Percentiles rank a stretch among this genome's conserved stretches.
phyloP scores from a whole-genome alignment of 2,888 invertebrate genomes.

The Frankliniella intonsa region DNA sequence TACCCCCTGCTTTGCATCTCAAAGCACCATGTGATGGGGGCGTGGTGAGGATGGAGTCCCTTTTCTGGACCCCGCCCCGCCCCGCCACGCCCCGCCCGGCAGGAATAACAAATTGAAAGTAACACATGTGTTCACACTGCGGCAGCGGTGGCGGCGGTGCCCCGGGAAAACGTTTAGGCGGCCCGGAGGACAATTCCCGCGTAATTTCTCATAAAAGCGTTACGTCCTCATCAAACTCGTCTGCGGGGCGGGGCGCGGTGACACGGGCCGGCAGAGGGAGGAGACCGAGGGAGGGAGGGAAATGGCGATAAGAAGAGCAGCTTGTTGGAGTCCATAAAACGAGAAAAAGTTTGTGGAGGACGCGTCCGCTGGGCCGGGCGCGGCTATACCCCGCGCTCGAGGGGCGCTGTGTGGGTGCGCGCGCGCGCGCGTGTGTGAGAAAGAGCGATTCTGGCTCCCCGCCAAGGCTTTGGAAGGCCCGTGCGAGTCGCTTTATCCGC shows the following conservation, averaged over 20 bases:
- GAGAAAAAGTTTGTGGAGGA: too few species aligned
- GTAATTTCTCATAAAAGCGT: too few species aligned
- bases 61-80: neutral
- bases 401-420: neutral
- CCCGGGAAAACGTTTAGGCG: neutral
- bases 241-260: too few species aligned
- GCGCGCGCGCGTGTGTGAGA: too few species aligned
- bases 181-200: too few species aligned
- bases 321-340: neutral
- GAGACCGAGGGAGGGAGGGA: neutral
- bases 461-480: too few species aligned
- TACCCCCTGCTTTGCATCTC: constrained; percentile 19
- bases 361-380: neutral
- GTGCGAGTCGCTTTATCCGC: too few species aligned
- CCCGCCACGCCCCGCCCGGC: neutral
- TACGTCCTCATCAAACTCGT: too few species aligned
- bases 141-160: neutral
- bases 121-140: too few species aligned
- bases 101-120: neutral
- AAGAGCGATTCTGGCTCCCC: too few species aligned
- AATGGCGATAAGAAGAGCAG: neutral
- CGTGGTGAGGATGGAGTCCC: neutral
- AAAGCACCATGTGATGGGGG: constrained; percentile 12
- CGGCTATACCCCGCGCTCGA: neutral
- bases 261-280: too few species aligned